These are phyloP conservation scores for Dascyllus trimaculatus DNA, from an alignment of 2,113 vertebrate genomes.

Conservation along the genomic window DNA sequence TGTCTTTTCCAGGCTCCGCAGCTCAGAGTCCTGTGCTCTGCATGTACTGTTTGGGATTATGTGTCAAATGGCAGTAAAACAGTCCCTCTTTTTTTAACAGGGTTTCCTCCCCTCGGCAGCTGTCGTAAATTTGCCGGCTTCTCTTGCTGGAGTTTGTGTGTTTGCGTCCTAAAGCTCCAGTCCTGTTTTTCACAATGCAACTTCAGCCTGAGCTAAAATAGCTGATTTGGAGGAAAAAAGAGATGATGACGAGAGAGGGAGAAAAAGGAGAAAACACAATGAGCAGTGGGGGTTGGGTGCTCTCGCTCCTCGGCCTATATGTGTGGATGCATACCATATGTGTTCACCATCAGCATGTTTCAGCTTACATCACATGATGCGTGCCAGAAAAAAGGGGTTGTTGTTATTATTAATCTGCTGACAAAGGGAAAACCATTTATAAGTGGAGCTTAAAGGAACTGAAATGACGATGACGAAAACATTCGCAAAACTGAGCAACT, in stretches of 20 bases:
- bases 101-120: constrained; percentile 60
- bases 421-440: constrained; percentile 67
- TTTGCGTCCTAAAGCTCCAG: constrained; percentile 24
- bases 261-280: constrained; percentile 9
- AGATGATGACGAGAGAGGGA: constrained; percentile 32
- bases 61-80: constrained; percentile 70
- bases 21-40: constrained; percentile 32
- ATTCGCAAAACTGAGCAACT: constrained; percentile 25
- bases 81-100: constrained; percentile 56
- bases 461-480: constrained; percentile 45
- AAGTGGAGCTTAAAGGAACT: constrained; percentile 5
- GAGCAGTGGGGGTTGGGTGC: constrained; percentile 49
- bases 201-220: neutral
- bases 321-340: constrained; percentile 71
- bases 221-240: constrained; percentile 13
- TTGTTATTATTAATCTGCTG: constrained; percentile 74
- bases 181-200: constrained; percentile 10
- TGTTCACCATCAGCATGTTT: constrained; percentile 69
- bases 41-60: constrained; percentile 59
- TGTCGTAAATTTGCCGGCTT: constrained; percentile 30
- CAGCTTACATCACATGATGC: constrained; percentile 63
- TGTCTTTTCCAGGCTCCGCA: constrained; percentile 68
- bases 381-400: constrained; percentile 46
- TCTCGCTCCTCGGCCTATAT: constrained; percentile 18
- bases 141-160: constrained; percentile 22